These are phyloP conservation scores for Euplagia quadripunctaria DNA, from an alignment of 2,888 invertebrate genomes.

Conservation along the genomic window DNA sequence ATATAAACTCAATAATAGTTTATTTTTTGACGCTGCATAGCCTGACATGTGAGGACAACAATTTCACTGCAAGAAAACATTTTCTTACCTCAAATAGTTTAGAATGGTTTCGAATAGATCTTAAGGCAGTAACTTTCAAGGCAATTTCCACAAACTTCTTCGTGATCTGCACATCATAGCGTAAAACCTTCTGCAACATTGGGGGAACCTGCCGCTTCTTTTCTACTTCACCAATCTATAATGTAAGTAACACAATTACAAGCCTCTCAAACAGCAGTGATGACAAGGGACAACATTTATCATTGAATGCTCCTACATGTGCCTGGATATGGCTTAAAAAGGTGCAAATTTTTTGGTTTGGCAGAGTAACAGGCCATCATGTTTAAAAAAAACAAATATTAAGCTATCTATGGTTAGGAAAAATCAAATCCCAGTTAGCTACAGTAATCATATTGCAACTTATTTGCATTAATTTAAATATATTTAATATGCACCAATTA, in stretches of 20 bases:
- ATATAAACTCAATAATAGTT: neutral
- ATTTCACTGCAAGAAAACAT: neutral
- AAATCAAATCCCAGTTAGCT: neutral
- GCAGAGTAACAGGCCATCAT: neutral
- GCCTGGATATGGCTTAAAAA: neutral
- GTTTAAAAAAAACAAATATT: neutral
- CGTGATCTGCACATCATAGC: constrained; percentile 83
- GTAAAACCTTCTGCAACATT: constrained; percentile 81
- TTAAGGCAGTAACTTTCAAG: constrained; percentile 79
- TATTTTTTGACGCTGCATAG: neutral
- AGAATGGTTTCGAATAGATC: constrained; percentile 85
- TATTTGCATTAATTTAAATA: neutral
- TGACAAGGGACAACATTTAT: neutral
- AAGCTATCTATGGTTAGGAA: neutral
- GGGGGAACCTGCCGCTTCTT: constrained; percentile 80
- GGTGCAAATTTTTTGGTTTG: neutral
- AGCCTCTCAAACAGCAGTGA: neutral
- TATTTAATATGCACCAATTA: neutral
- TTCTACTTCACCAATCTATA: constrained; percentile 65
- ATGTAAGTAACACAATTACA: constrained; percentile 24
- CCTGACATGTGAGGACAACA: neutral
- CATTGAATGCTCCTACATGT: neutral
- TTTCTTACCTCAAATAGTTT: constrained; percentile 85
- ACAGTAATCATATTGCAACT: neutral
- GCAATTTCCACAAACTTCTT: constrained; percentile 83